phyloP scores from a whole-genome alignment of 2,888 invertebrate species.

The Acrobasis repandana region DNA sequence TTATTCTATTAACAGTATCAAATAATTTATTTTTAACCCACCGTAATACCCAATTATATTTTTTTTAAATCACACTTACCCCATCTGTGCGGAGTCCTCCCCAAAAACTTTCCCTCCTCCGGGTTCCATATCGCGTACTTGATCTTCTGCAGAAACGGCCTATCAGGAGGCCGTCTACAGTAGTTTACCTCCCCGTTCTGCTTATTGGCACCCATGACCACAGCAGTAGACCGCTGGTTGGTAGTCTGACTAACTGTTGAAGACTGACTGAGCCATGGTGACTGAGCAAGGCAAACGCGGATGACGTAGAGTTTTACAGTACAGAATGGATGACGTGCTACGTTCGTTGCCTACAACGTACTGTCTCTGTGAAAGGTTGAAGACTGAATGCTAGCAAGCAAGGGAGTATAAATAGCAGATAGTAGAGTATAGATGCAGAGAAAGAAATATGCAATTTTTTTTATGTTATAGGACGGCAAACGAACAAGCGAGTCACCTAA shows the following conservation, averaged over 20 bases:
- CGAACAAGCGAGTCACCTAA: too few species aligned
- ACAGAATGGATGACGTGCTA: not conserved
- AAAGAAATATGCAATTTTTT: too few species aligned
- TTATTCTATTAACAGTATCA: too few species aligned
- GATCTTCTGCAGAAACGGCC: conserved; percentile 64
- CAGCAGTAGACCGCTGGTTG: conserved; percentile 23
- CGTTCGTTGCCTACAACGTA: not conserved
- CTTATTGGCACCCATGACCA: conserved; percentile 68
- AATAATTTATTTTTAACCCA: too few species aligned
- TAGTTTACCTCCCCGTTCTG: conserved; percentile 69
- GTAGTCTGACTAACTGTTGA: conserved; percentile 20
- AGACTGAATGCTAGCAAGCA: not conserved
- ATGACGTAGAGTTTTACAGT: not conserved
- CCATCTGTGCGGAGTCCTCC: conserved; percentile 85
- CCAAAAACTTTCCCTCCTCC: conserved; percentile 83
- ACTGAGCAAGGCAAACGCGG: not conserved
- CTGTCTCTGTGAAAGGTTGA: not conserved
- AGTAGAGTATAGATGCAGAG: too few species aligned
- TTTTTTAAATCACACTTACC: conserved; percentile 75
- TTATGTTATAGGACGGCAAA: too few species aligned
- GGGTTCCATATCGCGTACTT: conserved; percentile 83
- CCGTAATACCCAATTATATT: too few species aligned
- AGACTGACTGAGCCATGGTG: conserved; percentile 2
- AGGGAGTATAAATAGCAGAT: not conserved
- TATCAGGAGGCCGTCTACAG: conserved; percentile 63